A percentile compares a stretch with the other conserved stretches of the same genome.
These are phyloP conservation scores for Tryphoninae sp. DNA, from an alignment of 2,888 invertebrate species.

Conservation along the genomic window DNA sequence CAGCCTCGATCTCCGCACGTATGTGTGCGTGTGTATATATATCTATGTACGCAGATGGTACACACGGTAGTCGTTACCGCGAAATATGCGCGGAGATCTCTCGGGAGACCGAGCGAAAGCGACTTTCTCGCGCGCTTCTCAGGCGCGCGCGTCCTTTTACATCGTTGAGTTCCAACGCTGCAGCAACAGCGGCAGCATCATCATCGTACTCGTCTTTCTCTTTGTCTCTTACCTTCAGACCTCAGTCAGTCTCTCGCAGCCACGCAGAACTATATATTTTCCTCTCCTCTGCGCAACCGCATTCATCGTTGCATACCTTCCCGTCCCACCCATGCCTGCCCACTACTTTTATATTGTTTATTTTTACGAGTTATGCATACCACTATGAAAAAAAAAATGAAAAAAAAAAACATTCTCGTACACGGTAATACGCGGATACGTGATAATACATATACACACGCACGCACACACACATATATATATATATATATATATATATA, in stretches of 20 bases:
- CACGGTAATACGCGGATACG: neutral
- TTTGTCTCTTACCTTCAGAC: slow-evolving; percentile 8
- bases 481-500: no score
- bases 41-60: neutral
- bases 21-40: neutral
- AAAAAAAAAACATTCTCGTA: slow-evolving; percentile 1
- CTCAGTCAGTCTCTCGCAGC: slow-evolving; percentile 7
- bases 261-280: slow-evolving; percentile 11
- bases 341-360: slow-evolving; percentile 32
- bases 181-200: slow-evolving; percentile 29
- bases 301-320: slow-evolving; percentile 52
- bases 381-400: slow-evolving; percentile 1
- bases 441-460: neutral
- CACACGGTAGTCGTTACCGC: slow-evolving; percentile 46
- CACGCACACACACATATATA: no score
- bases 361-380: slow-evolving; percentile 42
- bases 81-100: slow-evolving; percentile 56
- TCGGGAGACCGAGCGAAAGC: slow-evolving; percentile 61
- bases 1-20: neutral
- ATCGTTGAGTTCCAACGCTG: neutral
- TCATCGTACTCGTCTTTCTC: slow-evolving; percentile 18
- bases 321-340: slow-evolving; percentile 38
- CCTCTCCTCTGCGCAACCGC: slow-evolving; percentile 33
- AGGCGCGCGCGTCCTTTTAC: slow-evolving; percentile 12
- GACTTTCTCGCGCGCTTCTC: slow-evolving; percentile 58